Evolutionary conservation across 2,888 invertebrate genomes (phyloP).

Genomic region (Archips crataeganus): DNA sequence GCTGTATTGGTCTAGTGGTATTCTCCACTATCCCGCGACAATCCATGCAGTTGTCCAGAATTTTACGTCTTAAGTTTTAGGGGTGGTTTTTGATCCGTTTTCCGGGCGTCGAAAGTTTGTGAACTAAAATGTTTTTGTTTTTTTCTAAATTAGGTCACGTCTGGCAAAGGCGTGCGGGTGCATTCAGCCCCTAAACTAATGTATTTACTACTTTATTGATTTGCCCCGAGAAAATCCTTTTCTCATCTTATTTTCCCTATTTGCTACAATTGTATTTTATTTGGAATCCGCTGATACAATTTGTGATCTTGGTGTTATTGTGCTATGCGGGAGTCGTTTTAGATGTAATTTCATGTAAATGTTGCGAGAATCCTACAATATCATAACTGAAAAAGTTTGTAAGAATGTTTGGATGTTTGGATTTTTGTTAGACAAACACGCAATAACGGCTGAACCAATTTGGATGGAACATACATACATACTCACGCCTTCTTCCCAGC

Average conservation of each 20-base stretch:
- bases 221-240: conserved; percentile 33
- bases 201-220: conserved; percentile 42
- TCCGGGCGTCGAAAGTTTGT: neutral
- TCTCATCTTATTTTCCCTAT: conserved; percentile 29
- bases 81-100: neutral
- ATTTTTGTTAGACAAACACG: no score
- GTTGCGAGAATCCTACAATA: neutral
- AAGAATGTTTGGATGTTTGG: no score
- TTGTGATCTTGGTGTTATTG: neutral
- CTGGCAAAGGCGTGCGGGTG: conserved; percentile 24
- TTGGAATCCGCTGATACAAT: conserved; percentile 26
- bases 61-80: neutral
- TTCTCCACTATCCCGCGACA: neutral
- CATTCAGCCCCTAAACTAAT: conserved; percentile 39
- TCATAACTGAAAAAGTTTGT: no score
- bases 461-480: no score
- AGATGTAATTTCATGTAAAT: neutral
- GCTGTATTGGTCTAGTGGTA: conserved; percentile 22
- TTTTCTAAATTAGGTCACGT: conserved; percentile 42
- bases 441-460: no score
- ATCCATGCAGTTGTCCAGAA: conserved; percentile 1
- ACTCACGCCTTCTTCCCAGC: no score
- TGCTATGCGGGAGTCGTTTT: neutral
- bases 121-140: conserved; percentile 32
- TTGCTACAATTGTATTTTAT: conserved; percentile 33